Evolutionary conservation across 2,888 invertebrate genomes (phyloP), one percentile per base, ranked within the genome.

Genomic region (Bugulina stolonifera): DNA sequence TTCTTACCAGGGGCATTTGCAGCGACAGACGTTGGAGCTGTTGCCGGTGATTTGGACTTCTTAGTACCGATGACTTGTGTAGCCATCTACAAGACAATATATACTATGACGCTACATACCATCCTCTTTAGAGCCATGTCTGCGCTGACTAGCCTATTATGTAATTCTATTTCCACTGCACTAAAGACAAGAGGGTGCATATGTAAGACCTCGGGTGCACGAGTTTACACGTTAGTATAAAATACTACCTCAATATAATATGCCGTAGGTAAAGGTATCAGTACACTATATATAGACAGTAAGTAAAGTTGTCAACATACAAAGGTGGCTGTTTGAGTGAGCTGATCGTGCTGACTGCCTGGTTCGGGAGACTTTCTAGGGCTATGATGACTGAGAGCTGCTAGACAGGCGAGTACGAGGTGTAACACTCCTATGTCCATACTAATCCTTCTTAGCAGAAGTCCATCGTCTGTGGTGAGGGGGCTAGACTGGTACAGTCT

Each of bases 401-500:
- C 91, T 72, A 96, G 87, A 80, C 94, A 94, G 72, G 92, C 91
- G 55, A 96, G 88, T 77, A 95, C 87, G 72, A 95, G 88, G 77
- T 93, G 89, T 78, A 93, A 89, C 52, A 92, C 93, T 32, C 94
- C 94, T 52, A 91, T 90, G 78, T 91, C 90, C 77, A 94, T 89
- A 77, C 93, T 90, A 81, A 91, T 90, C 23, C 90, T 87, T 10
- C 94, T 87, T 76, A 95, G 84, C 73, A 91, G 82, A 71, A 89
- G 88, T 1, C 91, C 93, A 79, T 91, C 91, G 78, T 91, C 91
- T 0, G 90, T 90, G 54, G 89, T 89, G 43, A 90, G 86, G 0
- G 91, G 90, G 1, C 90, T 89, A 70, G 89, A 88, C 83, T 93
- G 92, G 78, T 93, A 89, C 77, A 94, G 86, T 72, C 90, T 14